These are phyloP conservation scores for Oxyura jamaicensis DNA, from an alignment of 2,113 vertebrate species.

Conservation along the genomic window DNA sequence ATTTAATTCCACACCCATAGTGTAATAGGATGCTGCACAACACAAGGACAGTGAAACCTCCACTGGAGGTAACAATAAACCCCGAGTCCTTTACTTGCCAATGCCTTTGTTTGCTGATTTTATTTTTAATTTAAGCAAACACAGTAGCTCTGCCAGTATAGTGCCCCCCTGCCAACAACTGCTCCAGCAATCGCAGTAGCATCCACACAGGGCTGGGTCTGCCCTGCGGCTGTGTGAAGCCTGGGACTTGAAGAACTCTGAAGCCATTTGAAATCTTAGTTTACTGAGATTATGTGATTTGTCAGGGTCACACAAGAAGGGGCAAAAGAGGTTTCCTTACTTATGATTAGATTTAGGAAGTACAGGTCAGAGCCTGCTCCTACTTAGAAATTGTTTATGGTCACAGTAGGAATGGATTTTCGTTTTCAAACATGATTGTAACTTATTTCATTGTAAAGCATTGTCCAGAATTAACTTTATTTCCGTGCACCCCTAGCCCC, in stretches of 20 bases:
- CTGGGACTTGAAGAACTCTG: background rate
- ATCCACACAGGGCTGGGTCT: background rate
- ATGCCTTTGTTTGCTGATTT: background rate
- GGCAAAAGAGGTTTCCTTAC: background rate
- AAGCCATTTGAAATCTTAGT: background rate
- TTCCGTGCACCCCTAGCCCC: background rate
- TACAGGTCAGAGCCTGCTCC: background rate
- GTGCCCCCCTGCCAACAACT: background rate
- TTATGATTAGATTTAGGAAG: background rate
- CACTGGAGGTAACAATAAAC: background rate
- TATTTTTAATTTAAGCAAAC: background rate
- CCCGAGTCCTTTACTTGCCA: background rate
- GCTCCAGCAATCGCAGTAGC: fast-evolving
- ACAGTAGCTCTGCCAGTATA: background rate
- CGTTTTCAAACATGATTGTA: background rate
- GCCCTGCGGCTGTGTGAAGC: fast-evolving
- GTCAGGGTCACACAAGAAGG: background rate
- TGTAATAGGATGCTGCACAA: background rate
- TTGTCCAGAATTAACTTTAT: background rate
- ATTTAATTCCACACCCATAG: background rate
- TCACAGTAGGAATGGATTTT: background rate
- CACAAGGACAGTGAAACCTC: background rate
- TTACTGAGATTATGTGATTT: background rate
- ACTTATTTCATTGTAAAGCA: background rate
- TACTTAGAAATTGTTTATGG: background rate